phyloP scores from a whole-genome alignment of 2,797 vertebrate species.

The Atherinosoma microstoma region DNA sequence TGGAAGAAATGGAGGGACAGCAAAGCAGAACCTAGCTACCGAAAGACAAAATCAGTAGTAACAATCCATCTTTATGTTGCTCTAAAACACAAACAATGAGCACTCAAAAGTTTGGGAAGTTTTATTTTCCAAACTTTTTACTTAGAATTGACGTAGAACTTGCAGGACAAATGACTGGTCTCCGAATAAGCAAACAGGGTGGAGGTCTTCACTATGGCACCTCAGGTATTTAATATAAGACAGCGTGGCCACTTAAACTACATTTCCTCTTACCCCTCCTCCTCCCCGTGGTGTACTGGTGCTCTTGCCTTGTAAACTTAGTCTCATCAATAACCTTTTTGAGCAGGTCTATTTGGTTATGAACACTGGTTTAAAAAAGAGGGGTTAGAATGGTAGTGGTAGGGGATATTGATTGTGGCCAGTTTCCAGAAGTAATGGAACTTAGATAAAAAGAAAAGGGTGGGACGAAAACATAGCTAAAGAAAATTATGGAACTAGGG shows the following conservation, averaged over 20 bases:
- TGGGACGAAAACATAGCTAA: slow-evolving; percentile 38
- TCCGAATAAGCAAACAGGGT: slow-evolving; percentile 31
- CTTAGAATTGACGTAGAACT: too few species aligned
- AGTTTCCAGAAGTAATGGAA: slow-evolving; percentile 64
- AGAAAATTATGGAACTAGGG: slow-evolving; percentile 40
- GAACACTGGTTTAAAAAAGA: slow-evolving; percentile 48
- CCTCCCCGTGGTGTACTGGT: slow-evolving; percentile 8
- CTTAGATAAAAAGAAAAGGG: slow-evolving; percentile 54
- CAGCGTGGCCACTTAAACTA: slow-evolving; percentile 49
- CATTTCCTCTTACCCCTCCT: slow-evolving; percentile 26
- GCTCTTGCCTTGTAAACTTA: slow-evolving; percentile 43
- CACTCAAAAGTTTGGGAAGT: too few species aligned
- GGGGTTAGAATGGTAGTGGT: too few species aligned
- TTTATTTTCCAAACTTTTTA: too few species aligned
- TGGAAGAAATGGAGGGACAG: too few species aligned
- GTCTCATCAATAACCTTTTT: slow-evolving; percentile 75
- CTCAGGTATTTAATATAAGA: slow-evolving; percentile 59
- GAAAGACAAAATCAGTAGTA: too few species aligned
- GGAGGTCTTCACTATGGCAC: slow-evolving; percentile 53
- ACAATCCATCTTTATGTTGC: too few species aligned
- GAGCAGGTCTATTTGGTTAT: slow-evolving; percentile 58
- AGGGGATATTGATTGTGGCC: slow-evolving; percentile 64
- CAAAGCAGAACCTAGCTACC: too few species aligned
- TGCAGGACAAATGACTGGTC: too few species aligned
- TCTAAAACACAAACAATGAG: too few species aligned